These are phyloP conservation scores for Ara ararauna DNA, from an alignment of 2,797 vertebrate genomes.

Conservation along the genomic window DNA sequence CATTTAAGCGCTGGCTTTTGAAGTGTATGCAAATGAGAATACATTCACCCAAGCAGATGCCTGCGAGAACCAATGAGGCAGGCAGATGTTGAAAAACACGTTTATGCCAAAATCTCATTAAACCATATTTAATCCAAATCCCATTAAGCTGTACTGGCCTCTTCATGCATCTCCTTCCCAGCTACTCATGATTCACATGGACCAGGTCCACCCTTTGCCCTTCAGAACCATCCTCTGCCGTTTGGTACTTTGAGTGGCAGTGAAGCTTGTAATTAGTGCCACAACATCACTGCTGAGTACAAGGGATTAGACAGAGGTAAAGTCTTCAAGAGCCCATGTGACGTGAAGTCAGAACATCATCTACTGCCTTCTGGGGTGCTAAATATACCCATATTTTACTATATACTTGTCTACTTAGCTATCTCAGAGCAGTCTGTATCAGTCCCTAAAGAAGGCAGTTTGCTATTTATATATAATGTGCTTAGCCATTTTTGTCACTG, in stretches of 20 bases:
- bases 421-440: slow-evolving; percentile 10
- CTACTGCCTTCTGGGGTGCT: slow-evolving; percentile 4
- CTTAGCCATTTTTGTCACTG: slow-evolving; percentile 42
- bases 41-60: not conserved
- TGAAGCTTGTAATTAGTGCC: not conserved
- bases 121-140: not conserved
- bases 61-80: not conserved
- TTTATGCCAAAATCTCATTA: slow-evolving; percentile 11
- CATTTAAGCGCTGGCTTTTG: not conserved
- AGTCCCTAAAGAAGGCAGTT: slow-evolving; percentile 26
- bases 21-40: not conserved
- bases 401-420: not conserved
- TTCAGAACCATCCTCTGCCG: not conserved
- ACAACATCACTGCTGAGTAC: not conserved
- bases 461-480: slow-evolving; percentile 42
- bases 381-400: slow-evolving; percentile 49
- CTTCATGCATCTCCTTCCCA: not conserved
- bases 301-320: not conserved
- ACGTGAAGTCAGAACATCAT: not conserved
- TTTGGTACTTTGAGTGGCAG: not conserved
- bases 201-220: not conserved
- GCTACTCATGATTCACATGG: not conserved
- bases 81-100: not conserved
- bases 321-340: not conserved
- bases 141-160: not conserved